Evolutionary conservation across 2,888 invertebrate genomes (phyloP), one percentile per base, ranked within the genome.

Genomic region (Macrophya annulata): DNA sequence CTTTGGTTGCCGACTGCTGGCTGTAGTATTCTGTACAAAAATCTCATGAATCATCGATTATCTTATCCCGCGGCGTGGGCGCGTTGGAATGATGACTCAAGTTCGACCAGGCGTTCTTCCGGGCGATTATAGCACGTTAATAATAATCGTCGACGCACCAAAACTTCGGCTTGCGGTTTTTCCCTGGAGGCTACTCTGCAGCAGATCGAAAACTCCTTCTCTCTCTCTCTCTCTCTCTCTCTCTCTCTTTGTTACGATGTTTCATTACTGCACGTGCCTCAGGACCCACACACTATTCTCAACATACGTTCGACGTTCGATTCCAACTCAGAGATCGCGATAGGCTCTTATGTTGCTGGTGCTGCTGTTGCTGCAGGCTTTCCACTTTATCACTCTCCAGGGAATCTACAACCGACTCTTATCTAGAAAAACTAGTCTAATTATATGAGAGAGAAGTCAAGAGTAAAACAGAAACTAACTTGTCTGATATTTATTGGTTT

Each of bases 311-410:
- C 45, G 43, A 43, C 31, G 74, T 21, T 45, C 74, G 74, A 45
- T 74, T 43, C 45, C 43, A 21, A 45, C 21, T 87, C 86, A 72
- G 85, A 17, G 37, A 37, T 68, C 37, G 17, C 17, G 68, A 68
- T 68, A 25, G 37, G 68, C 37, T 68, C 37, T 68, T 25, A 12
- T 15, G 68, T 3, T 31, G 31, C 31, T 31, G 31, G 1, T 31
- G 31, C 31, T 31, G 31, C 31, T 31, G 31, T 3, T 31, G 31
- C 68, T 68, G 68, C 37, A 25, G 87, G 87, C 87, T 87, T 87
- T 88, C 88, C 88, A 87, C 88, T 88, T 87, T 85, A 88, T 88
- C 88, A 87, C 87, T 87, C 87, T 87, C 87, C 62, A 51, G 87
- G 87, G 87, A 86, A 77, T 68, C 68, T 12, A 48, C 48, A 1